A percentile compares a stretch with the other conserved stretches of the same genome.
phyloP scores from a whole-genome alignment of 2,797 vertebrate species.

The Eulemur coronatus region DNA sequence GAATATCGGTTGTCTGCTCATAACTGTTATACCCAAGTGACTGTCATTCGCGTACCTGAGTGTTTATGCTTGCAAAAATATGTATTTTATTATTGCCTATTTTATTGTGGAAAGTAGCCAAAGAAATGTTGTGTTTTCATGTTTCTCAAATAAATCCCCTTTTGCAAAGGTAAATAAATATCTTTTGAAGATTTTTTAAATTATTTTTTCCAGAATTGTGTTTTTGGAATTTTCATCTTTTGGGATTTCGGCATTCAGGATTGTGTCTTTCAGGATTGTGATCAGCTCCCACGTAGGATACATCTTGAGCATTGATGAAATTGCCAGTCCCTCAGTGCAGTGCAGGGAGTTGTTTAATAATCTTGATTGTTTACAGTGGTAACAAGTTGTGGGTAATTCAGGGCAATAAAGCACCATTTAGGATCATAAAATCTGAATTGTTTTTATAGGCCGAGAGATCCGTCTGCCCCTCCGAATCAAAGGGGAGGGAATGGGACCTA shows the following conservation, averaged over 20 bases:
- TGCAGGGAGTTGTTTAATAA: background rate
- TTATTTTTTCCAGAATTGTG: background rate
- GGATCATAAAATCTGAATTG: background rate
- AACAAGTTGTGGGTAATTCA: background rate
- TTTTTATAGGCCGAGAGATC: constrained; percentile 86
- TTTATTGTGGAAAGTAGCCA: background rate
- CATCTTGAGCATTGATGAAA: background rate
- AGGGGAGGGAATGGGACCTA: constrained; percentile 90
- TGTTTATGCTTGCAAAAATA: background rate
- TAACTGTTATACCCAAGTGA: background rate
- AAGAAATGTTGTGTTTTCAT: background rate
- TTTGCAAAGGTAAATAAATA: background rate
- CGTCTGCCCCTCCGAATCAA: constrained; percentile 88
- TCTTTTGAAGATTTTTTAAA: background rate
- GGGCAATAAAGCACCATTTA: background rate
- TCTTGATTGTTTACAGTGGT: background rate
- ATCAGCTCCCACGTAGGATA: background rate
- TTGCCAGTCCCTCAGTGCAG: background rate
- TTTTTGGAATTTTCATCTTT: background rate
- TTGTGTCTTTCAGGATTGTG: background rate
- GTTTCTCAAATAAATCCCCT: background rate
- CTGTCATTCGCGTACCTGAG: background rate
- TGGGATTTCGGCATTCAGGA: background rate
- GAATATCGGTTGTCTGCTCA: background rate
- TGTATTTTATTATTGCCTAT: background rate